A percentile compares a stretch with the other conserved stretches of the same genome.
phyloP scores from a whole-genome alignment of 2,888 invertebrate genomes.

The Eristalinus aeneus region DNA sequence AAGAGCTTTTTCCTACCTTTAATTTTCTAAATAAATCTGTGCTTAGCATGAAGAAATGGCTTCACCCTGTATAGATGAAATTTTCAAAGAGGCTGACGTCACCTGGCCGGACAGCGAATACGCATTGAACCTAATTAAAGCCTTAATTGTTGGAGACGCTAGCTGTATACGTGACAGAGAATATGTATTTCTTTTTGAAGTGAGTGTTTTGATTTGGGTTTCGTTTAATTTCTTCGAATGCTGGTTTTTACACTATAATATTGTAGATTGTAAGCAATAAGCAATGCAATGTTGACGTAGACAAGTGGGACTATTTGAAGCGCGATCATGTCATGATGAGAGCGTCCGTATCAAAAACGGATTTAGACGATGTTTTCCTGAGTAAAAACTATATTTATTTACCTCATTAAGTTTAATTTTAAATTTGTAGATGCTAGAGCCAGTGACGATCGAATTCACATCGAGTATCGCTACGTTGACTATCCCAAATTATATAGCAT shows the following conservation, averaged over 20 bases:
- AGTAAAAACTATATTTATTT: constrained; percentile 34
- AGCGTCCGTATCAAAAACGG: constrained; percentile 65
- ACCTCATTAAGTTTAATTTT: background rate
- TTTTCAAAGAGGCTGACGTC: background rate
- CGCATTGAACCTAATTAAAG: constrained; percentile 74
- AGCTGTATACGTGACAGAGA: constrained; percentile 69
- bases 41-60: constrained; percentile 76
- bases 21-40: background rate
- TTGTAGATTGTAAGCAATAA: constrained; percentile 83
- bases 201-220: constrained; percentile 51
- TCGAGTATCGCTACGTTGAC: constrained; percentile 82
- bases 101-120: background rate
- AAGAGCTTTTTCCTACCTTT: background rate
- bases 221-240: background rate
- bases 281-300: constrained; percentile 84
- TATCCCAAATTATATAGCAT: constrained; percentile 80
- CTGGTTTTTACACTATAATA: background rate
- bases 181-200: constrained; percentile 77
- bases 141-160: constrained; percentile 75
- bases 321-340: constrained; percentile 81
- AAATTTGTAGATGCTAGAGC: constrained; percentile 73
- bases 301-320: constrained; percentile 86
- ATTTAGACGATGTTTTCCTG: constrained; percentile 76
- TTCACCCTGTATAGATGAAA: constrained; percentile 74
- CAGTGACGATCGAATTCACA: constrained; percentile 75